Conservation (phyloP, 2,888 invertebrate species). For the Nymphalis polychloros region DNA sequence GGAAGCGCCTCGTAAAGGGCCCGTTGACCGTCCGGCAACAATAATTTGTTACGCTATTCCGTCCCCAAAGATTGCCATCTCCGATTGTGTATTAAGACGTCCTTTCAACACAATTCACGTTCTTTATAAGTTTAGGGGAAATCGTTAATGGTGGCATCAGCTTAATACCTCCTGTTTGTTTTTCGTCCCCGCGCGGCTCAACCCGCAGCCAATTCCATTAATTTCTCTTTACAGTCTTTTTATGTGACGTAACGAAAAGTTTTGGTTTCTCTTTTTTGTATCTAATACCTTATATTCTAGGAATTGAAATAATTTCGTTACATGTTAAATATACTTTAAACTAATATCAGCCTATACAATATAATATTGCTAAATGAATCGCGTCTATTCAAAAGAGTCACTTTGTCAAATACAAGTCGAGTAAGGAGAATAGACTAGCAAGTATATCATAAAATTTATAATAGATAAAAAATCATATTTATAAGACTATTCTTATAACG, state of each 20-base stretch:
- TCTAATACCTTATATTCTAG: too few species aligned
- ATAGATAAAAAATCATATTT: neutral
- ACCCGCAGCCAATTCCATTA: constrained; percentile 34
- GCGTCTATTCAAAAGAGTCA: too few species aligned
- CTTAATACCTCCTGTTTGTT: constrained; percentile 40
- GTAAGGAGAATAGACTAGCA: neutral
- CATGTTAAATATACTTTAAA: too few species aligned
- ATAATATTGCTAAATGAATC: too few species aligned
- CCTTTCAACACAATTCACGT: constrained; percentile 46
- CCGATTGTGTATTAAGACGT: constrained; percentile 48
- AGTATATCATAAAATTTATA: neutral
- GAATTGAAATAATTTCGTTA: too few species aligned
- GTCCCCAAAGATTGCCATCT: constrained; percentile 47
- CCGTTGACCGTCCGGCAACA: constrained; percentile 66
- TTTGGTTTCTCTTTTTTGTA: neutral
- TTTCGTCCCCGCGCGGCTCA: constrained; percentile 31
- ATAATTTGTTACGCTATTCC: constrained; percentile 60
- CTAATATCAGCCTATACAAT: too few species aligned
- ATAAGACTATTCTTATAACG: too few species aligned
- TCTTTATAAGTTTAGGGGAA: constrained; percentile 42
- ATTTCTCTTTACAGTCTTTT: constrained; percentile 36
- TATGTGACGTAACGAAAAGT: constrained; percentile 24
- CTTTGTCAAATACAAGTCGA: too few species aligned
- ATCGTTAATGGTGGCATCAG: constrained; percentile 40
- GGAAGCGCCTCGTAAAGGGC: constrained; percentile 73